Evolutionary conservation across 2,797 vertebrate species (phyloP).

Genomic region (Karalla daura): DNA sequence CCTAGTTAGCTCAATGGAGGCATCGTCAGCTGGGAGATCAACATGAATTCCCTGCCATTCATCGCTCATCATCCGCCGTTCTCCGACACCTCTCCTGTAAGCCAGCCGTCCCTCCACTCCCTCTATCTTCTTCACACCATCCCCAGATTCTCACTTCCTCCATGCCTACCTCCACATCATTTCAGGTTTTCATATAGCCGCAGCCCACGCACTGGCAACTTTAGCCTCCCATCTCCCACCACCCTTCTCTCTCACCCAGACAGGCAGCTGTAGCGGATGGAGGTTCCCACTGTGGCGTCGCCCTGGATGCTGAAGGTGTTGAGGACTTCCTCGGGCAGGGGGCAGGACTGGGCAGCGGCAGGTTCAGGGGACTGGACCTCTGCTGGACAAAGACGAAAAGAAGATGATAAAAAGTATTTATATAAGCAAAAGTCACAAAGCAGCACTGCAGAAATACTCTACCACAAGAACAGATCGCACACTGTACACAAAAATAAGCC

Average conservation of each 20-base stretch:
- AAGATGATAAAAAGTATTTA: not conserved
- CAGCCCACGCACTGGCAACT: constrained; percentile 40
- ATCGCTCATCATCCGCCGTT: constrained; percentile 42
- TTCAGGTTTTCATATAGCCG: constrained; percentile 48
- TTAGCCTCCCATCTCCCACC: not conserved
- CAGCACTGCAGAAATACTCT: not conserved
- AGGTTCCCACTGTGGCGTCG: constrained; percentile 65
- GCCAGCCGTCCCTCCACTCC: constrained; percentile 37
- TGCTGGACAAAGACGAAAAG: constrained; percentile 37
- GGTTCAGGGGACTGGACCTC: constrained; percentile 38
- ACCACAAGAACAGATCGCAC: not conserved
- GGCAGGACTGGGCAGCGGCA: constrained; percentile 53
- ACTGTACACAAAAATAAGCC: not conserved
- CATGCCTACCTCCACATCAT: constrained; percentile 56
- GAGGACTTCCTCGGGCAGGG: constrained; percentile 74
- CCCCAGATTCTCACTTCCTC: constrained; percentile 65
- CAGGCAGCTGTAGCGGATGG: constrained; percentile 83
- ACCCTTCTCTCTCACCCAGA: constrained; percentile 77
- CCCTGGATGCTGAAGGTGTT: constrained; percentile 77
- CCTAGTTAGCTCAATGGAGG: constrained; percentile 70
- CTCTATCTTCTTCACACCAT: constrained; percentile 61
- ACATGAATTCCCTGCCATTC: constrained; percentile 73
- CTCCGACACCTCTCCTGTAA: constrained; percentile 45
- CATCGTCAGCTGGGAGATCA: constrained; percentile 69
- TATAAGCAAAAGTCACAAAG: not conserved